Conservation (phyloP, 2,797 vertebrate species). For the Takifugu rubripes region DNA sequence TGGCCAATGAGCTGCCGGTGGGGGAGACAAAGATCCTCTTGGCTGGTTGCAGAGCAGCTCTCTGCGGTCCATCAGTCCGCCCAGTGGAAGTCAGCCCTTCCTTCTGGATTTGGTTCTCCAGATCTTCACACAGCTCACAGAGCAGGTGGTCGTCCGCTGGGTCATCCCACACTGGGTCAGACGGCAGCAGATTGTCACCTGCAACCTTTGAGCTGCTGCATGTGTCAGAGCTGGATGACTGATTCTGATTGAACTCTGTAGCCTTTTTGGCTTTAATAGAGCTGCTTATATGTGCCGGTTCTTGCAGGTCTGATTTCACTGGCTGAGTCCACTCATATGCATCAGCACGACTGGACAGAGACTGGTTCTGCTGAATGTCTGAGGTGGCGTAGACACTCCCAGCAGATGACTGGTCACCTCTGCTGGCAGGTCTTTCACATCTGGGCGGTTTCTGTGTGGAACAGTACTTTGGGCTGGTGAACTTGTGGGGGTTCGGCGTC, state of each 20-base stretch:
- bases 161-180: slow-evolving; percentile 38
- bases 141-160: slow-evolving; percentile 83
- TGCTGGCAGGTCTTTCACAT: accelerated
- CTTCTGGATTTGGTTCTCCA: slow-evolving; percentile 77
- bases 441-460: slow-evolving; percentile 59
- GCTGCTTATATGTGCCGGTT: too few species aligned
- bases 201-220: too few species aligned
- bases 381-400: slow-evolving; percentile 16
- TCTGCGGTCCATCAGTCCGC: background rate
- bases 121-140: slow-evolving; percentile 83
- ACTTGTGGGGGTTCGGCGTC: slow-evolving; percentile 75
- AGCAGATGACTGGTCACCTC: slow-evolving; percentile 13
- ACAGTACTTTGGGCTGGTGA: slow-evolving; percentile 40
- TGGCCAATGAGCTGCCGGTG: background rate
- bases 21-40: background rate
- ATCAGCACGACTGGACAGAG: background rate
- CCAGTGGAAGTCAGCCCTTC: background rate
- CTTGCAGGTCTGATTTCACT: too few species aligned
- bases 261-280: too few species aligned
- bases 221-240: too few species aligned
- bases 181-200: too few species aligned
- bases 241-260: too few species aligned
- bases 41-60: slow-evolving; percentile 26
- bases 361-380: background rate
- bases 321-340: background rate